A percentile compares a stretch with the other conserved stretches of the same genome.
phyloP scores from a whole-genome alignment of 2,888 invertebrate species.

The Malachius bipustulatus region DNA sequence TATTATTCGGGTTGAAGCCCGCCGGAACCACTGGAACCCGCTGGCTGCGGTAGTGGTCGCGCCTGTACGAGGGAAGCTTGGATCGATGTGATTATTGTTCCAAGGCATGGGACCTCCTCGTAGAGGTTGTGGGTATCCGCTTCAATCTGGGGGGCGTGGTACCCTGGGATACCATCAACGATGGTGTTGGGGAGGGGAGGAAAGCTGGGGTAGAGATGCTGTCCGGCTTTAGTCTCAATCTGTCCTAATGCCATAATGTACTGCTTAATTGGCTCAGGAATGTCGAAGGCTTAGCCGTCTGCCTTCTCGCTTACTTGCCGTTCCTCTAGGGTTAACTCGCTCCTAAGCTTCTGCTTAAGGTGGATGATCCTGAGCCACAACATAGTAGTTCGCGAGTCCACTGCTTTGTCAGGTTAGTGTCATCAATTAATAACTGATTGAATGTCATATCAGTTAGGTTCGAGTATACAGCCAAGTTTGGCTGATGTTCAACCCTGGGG shows the following conservation, averaged over 20 bases:
- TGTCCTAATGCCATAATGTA: neutral
- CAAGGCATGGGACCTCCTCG: conserved; percentile 1
- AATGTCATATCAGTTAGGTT: neutral
- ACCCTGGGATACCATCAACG: conserved; percentile 1
- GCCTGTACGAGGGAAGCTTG: neutral
- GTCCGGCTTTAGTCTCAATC: neutral
- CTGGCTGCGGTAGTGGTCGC: neutral
- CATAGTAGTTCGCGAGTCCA: neutral
- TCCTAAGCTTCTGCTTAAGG: neutral
- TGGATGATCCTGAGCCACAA: conserved; percentile 1
- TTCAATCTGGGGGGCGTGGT: neutral
- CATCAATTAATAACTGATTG: neutral
- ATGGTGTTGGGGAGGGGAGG: conserved; percentile 3
- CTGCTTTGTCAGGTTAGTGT: conserved; percentile 1
- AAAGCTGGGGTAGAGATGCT: conserved; percentile 1
- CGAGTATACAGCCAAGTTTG: neutral
- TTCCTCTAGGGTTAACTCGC: neutral
- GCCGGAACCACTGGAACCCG: neutral
- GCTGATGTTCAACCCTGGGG: neutral
- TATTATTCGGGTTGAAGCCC: neutral
- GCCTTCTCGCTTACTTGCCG: neutral
- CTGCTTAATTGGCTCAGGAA: neutral
- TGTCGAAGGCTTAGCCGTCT: neutral
- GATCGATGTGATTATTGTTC: conserved; percentile 2
- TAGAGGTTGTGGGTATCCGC: neutral